A percentile compares a stretch with the other conserved stretches of the same genome.
Evolutionary conservation across 2,797 vertebrate genomes (phyloP).

Genomic region (Ctenopoma kingsleyae): DNA sequence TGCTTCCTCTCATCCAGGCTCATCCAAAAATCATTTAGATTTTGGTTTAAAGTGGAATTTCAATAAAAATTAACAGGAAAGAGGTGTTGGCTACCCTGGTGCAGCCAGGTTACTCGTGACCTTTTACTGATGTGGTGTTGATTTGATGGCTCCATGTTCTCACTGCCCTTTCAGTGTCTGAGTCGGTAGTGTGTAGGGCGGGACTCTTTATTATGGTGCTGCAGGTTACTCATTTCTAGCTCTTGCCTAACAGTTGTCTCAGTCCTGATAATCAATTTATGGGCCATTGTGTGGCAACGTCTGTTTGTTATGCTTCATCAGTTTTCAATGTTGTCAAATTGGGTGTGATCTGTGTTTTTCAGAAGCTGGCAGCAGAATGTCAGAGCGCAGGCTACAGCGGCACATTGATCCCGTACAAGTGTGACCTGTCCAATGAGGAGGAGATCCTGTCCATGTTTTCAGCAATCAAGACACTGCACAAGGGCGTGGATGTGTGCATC

Average conservation of each 20-base stretch:
- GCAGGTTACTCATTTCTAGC: conserved; percentile 47
- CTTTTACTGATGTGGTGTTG: conserved; percentile 23
- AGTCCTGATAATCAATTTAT: conserved; percentile 8
- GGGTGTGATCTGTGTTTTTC: conserved; percentile 46
- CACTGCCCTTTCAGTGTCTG: conserved; percentile 8
- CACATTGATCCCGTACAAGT: conserved; percentile 94
- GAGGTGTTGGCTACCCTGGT: background rate
- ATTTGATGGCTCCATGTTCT: conserved; percentile 35
- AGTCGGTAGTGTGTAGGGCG: conserved; percentile 25
- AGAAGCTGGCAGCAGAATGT: conserved; percentile 96
- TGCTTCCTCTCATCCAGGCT: background rate
- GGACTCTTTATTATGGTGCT: conserved; percentile 10
- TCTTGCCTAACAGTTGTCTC: conserved; percentile 2
- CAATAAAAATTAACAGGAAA: background rate
- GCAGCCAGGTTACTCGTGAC: conserved; percentile 5
- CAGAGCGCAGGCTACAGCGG: conserved; percentile 94
- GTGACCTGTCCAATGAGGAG: conserved; percentile 94
- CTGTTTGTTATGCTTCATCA: background rate
- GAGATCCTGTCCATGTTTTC: conserved; percentile 99
- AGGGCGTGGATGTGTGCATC: conserved; percentile 95
- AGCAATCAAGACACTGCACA: conserved; percentile 91
- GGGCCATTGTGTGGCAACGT: background rate
- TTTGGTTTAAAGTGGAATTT: conserved; percentile 8
- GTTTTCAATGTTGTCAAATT: background rate
- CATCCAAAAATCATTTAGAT: conserved; percentile 1